Base-by-base conservation (phyloP, 2,797 vertebrate genomes). In the Ptychadena robeensis region DNA sequence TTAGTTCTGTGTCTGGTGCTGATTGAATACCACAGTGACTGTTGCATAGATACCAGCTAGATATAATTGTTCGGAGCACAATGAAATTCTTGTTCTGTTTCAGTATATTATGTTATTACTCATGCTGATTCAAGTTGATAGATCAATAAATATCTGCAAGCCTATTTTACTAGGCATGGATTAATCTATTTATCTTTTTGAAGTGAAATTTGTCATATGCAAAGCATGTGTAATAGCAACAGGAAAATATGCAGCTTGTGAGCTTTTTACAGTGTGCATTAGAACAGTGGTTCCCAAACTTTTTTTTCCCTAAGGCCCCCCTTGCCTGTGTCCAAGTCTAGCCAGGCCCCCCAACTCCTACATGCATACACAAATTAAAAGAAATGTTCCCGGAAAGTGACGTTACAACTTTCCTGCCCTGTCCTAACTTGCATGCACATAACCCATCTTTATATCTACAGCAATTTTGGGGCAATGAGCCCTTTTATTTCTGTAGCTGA, bases 61-160 rank as follows among this genome's bases (percentile, higher is more conserved):
- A 53, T 53, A 53, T 53, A 53, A 53, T 22, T 53, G 18, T 53
- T 53, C 18, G 18, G 18, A 53, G 44, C 18, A 53, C 44, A 53
- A 53, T 53, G 44, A 53, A 53, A 53, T 22, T 53, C 44, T 53
- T 53, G 44, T 53, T 53, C 44, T 8, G 44, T 53, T 53, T 53
- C 44, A 53, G 44, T 18, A 53, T 53, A 53, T 53, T 18, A 53
- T 53, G 44, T 53, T 53, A 53, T 53, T 53, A n/a, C 9, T 61
- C 59, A 27, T 61, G 59, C 28, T 10, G 59, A 61, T 61, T 61
- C 11, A 10, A 61, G 9, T 61, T 28, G 25, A 28, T 61, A 28
- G 59, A 61, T 61, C 59, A 61, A 61, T 61, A 61, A 61, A 28
- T 61, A 61, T 61, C 59, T 28, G 9, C 25, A 61, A 28, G 59